phyloP scores from a whole-genome alignment of 2,113 vertebrate species.

The Microcebus tavaratra region DNA sequence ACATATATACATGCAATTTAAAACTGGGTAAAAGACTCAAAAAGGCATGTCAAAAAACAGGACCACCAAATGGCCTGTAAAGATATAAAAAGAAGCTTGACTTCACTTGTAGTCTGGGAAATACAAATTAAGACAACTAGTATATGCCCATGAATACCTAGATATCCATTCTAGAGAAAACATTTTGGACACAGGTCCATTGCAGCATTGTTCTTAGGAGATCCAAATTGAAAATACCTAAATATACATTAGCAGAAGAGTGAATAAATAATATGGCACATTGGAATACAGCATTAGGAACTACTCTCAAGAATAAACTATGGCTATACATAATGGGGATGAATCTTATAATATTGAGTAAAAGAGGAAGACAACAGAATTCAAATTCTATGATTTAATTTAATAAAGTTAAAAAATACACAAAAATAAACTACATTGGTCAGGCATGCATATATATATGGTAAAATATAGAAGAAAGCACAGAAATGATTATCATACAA shows the following conservation, averaged over 20 bases:
- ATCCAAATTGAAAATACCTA: not conserved
- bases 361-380: not conserved
- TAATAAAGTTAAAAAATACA: not conserved
- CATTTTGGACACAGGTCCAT: not conserved
- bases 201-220: not conserved
- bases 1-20: not conserved
- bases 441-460: not conserved
- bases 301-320: not conserved
- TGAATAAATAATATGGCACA: not conserved
- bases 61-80: not conserved
- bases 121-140: not conserved
- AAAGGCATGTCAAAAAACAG: not conserved
- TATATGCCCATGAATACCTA: not conserved
- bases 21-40: not conserved
- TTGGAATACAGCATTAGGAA: not conserved
- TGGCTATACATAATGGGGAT: not conserved
- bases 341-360: not conserved
- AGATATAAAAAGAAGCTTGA: not conserved
- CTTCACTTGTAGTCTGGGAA: not conserved
- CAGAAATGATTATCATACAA: not conserved
- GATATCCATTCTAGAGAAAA: not conserved
- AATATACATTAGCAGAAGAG: not conserved
- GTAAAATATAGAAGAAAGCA: not conserved
- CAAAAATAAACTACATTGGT: not conserved
- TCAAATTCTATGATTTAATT: not conserved